These are phyloP conservation scores for Diploptera punctata DNA, from an alignment of 2,888 invertebrate species.

Conservation along the genomic window DNA sequence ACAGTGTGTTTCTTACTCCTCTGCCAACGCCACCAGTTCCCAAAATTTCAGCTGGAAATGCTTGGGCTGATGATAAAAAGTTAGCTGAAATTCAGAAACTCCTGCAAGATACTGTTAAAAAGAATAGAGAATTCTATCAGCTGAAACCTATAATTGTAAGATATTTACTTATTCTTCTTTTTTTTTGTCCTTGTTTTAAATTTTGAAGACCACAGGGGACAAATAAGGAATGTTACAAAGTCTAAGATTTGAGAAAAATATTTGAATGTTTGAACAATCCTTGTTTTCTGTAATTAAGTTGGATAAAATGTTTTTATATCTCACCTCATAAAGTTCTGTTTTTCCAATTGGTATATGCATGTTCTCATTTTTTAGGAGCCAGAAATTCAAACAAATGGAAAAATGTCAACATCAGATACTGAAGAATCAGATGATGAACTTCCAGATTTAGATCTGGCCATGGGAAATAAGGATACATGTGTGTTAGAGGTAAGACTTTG, in stretches of 20 bases:
- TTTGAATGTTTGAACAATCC: no score
- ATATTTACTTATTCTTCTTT: no score
- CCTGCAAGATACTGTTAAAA: constrained; percentile 71
- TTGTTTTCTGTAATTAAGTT: no score
- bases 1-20: constrained; percentile 83
- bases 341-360: no score
- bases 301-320: no score
- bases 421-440: constrained; percentile 71
- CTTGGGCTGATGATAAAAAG: constrained; percentile 68
- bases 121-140: constrained; percentile 67
- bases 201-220: no score
- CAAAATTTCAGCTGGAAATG: constrained; percentile 70
- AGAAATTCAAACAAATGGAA: constrained; percentile 31
- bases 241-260: no score
- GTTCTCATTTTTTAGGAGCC: constrained; percentile 28
- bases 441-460: constrained; percentile 70
- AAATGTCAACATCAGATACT: constrained; percentile 58
- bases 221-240: no score
- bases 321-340: no score
- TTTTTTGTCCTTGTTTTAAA: no score
- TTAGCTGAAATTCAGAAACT: constrained; percentile 72
- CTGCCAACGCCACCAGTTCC: constrained; percentile 79
- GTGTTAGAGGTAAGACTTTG: constrained; percentile 77
- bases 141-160: constrained; percentile 34
- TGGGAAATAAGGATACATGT: constrained; percentile 81